Conservation (phyloP, 2,797 vertebrate species). For the Sphaeramia orbicularis region DNA sequence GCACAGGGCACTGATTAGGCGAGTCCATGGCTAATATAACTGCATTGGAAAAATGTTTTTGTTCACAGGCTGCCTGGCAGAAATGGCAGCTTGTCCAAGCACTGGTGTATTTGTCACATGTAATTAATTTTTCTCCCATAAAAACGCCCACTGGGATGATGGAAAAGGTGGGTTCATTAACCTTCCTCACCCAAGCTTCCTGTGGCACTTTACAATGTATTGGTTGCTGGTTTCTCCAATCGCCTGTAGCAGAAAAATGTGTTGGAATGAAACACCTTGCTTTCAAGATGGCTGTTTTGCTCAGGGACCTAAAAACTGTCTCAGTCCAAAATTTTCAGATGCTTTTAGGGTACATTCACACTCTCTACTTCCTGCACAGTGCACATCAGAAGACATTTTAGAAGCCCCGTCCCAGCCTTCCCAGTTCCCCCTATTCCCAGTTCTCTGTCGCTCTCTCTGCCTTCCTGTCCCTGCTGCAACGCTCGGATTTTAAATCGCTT, state of each 20-base stretch:
- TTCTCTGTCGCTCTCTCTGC: constrained; percentile 13
- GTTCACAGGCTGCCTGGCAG: constrained; percentile 79
- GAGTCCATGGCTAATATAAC: constrained; percentile 74
- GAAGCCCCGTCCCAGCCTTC: constrained; percentile 3
- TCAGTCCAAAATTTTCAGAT: constrained; percentile 28
- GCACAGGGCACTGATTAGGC: constrained; percentile 61
- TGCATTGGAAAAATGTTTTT: constrained; percentile 79
- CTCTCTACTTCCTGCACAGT: constrained; percentile 10
- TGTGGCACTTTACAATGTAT: constrained; percentile 72
- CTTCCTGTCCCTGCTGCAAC: constrained; percentile 15
- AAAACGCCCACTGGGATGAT: constrained; percentile 77
- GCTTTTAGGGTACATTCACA: constrained; percentile 47
- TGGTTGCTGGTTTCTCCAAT: constrained; percentile 63
- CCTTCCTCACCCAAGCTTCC: constrained; percentile 74
- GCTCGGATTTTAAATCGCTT: constrained; percentile 49
- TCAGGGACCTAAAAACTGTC: constrained; percentile 52
- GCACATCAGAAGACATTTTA: constrained; percentile 36
- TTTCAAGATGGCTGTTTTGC: constrained; percentile 59
- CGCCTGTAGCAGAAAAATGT: constrained; percentile 48
- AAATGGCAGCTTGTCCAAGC: constrained; percentile 74
- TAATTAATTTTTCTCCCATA: constrained; percentile 81
- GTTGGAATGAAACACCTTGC: constrained; percentile 59
- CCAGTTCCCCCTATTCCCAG: constrained; percentile 7
- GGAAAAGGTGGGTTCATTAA: constrained; percentile 84
- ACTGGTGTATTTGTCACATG: constrained; percentile 82